These are phyloP conservation scores for Forpus xanthops DNA, from an alignment of 2,797 vertebrate genomes.

Conservation along the genomic window DNA sequence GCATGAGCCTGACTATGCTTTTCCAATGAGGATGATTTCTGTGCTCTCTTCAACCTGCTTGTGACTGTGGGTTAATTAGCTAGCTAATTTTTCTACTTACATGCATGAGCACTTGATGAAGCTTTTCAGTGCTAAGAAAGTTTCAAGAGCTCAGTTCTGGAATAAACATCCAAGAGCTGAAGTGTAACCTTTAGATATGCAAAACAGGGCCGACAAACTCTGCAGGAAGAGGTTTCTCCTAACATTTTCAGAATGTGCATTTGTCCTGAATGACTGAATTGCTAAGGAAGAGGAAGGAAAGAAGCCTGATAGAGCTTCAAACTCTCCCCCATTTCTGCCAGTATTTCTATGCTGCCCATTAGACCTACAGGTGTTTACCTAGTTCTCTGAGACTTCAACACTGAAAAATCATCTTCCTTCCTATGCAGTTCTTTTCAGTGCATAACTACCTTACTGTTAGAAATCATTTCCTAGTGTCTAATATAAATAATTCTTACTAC, in stretches of 20 bases:
- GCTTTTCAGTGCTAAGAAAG: neutral
- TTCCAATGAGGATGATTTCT: neutral
- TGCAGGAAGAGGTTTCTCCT: neutral
- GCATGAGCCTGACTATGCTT: neutral
- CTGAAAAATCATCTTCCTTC: neutral
- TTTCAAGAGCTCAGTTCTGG: neutral
- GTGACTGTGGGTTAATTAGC: neutral
- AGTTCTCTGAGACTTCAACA: neutral
- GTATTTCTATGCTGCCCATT: neutral
- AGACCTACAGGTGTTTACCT: accelerated
- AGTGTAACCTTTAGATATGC: neutral
- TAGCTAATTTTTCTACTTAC: neutral
- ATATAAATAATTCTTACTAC: neutral
- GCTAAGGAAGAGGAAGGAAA: neutral
- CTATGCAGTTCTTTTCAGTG: neutral
- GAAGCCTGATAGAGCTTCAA: neutral
- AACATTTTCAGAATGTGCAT: neutral
- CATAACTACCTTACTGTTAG: neutral
- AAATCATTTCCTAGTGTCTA: neutral
- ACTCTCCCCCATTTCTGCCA: neutral
- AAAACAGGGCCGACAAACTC: neutral
- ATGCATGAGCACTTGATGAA: neutral
- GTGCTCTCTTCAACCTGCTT: neutral
- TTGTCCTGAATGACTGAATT: neutral
- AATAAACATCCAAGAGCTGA: neutral